Evolutionary conservation across 2,113 vertebrate species (phyloP), one percentile per base, ranked within the genome.

Genomic region (Tichodroma muraria): DNA sequence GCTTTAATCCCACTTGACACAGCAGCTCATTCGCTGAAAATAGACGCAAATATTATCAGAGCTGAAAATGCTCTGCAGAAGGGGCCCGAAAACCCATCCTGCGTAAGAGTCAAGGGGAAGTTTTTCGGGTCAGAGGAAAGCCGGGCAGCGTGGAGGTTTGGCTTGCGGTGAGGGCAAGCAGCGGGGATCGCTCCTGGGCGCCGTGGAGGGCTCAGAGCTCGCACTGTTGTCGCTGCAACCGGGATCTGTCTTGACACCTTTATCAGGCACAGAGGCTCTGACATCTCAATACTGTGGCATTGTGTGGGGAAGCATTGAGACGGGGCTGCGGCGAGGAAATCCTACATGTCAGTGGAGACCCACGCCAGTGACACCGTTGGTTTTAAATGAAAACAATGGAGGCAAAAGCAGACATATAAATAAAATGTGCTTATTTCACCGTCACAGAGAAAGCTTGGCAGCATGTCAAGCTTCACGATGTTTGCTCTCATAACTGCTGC

Each of bases 261-360:
- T 85, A 96, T 95, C 94, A 91, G 76, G 79, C 94, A 7, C 56
- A 33, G 91, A 73, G 90, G 13, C 81, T 83, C 85, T 95, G 95
- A 95, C 94, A 94, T 96, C 96, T 97, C 94, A 96, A 95, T 96
- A 95, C 71, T 25, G 61, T 13, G 4, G 42, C 88, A 80, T 93
- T 95, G 94, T 97, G 88, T 90, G 87, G 69, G 77, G 57, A 71
- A 60, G 70, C 77, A 90, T 89, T 93, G 94, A 94, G 73, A 52
- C 15, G 4, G 77, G 60, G 73, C 95, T 64, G 77, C 0, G 2
- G 91, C 5, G 18, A 94, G 94, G 94, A 95, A 97, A 95, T 95
- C 88, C 89, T 80, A 20, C 89, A 60, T 89, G 93, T 91, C 94
- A 83, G 93, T 7, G 0, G 75, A 93, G 93, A 92, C 89, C 86